Conservation (phyloP, 1,140 invertebrate genomes). For the Drosophila fuyamai region DNA sequence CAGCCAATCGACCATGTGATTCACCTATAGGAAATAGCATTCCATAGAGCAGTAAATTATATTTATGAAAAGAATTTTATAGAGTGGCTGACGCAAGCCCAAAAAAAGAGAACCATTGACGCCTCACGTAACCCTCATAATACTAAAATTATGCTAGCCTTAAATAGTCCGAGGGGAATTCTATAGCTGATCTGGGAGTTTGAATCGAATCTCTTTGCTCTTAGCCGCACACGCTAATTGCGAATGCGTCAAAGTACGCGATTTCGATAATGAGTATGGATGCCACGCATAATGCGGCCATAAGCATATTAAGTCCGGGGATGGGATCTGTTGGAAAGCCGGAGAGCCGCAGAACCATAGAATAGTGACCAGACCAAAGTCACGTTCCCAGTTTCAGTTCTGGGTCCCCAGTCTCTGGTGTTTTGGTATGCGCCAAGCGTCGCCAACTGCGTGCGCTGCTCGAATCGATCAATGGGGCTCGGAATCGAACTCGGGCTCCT, state of each 20-base stretch:
- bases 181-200: conserved; percentile 11
- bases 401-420: conserved; percentile 11
- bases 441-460: conserved; percentile 53
- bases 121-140: conserved; percentile 66
- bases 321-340: conserved; percentile 11
- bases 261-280: conserved; percentile 66
- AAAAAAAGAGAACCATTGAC: conserved; percentile 12
- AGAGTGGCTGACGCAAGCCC: conserved; percentile 49
- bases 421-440: conserved; percentile 64
- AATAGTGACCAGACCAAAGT: conserved; percentile 50
- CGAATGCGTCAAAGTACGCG: conserved; percentile 49
- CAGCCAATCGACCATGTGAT: conserved; percentile 27
- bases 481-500: conserved; percentile 47
- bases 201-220: conserved; percentile 44
- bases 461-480: conserved; percentile 72
- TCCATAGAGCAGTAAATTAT: conserved; percentile 22
- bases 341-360: conserved; percentile 14
- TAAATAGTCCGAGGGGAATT: conserved; percentile 52
- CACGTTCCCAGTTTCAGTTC: conserved; percentile 60
- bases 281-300: conserved; percentile 69
- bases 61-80: conserved; percentile 48
- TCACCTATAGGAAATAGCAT: conserved; percentile 58
- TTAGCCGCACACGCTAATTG: conserved; percentile 50
- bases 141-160: conserved; percentile 70
- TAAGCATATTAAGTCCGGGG: conserved; percentile 44